Evolutionary conservation across 2,888 invertebrate species (phyloP).

Genomic region (Orthosia gracilis): DNA sequence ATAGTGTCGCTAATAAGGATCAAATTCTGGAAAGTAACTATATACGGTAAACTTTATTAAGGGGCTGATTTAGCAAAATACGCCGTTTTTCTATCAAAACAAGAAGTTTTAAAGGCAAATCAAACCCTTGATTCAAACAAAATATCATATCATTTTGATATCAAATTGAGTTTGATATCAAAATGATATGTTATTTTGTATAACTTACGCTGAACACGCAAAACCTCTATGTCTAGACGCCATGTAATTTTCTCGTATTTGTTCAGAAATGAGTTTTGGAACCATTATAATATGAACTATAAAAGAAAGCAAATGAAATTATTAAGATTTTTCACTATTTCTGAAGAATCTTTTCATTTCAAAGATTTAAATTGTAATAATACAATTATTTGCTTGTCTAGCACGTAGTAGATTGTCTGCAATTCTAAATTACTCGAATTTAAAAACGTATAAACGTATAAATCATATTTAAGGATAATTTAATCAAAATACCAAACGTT

Average conservation of each 20-base stretch:
- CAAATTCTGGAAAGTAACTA: too few relatives aligned
- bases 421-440: too few relatives aligned
- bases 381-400: background rate
- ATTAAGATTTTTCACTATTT: background rate
- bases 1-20: too few relatives aligned
- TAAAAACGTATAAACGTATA: too few relatives aligned
- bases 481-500: too few relatives aligned
- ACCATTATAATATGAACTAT: conserved; percentile 10
- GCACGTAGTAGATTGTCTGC: background rate
- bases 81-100: too few relatives aligned
- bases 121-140: background rate
- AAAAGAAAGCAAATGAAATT: conserved; percentile 16
- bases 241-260: conserved; percentile 34
- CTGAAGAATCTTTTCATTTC: conserved; percentile 6
- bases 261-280: conserved; percentile 31
- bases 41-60: too few relatives aligned
- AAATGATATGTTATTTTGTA: too few relatives aligned
- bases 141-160: background rate
- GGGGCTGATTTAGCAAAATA: too few relatives aligned
- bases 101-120: background rate
- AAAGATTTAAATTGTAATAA: conserved; percentile 4
- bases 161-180: background rate
- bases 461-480: too few relatives aligned
- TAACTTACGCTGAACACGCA: conserved; percentile 23
- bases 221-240: conserved; percentile 53